phyloP scores from a whole-genome alignment of 2,113 vertebrate species.

The Myotis davidii region DNA sequence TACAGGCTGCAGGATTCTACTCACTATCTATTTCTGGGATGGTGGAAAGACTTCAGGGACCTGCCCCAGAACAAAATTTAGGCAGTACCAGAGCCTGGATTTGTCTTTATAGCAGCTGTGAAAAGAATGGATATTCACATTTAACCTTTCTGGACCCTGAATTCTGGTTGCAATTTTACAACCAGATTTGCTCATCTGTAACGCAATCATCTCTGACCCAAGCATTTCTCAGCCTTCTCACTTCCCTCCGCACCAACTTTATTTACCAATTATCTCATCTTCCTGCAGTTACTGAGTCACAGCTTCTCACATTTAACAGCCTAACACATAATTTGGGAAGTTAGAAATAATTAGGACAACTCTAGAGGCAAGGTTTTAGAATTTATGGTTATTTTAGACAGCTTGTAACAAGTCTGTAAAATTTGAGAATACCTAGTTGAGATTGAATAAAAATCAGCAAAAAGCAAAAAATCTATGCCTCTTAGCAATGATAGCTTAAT shows the following conservation, averaged over 20 bases:
- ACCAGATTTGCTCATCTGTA: not conserved
- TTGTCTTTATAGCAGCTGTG: not conserved
- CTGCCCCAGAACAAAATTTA: not conserved
- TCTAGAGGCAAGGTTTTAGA: not conserved
- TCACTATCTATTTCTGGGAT: not conserved
- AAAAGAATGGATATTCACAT: not conserved
- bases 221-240: not conserved
- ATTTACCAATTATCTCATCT: not conserved
- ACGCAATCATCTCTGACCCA: not conserved
- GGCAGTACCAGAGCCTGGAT: not conserved
- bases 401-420: not conserved
- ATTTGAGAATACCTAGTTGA: not conserved
- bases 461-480: not conserved
- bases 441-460: not conserved
- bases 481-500: not conserved
- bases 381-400: not conserved
- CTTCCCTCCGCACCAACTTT: not conserved
- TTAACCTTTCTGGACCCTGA: not conserved
- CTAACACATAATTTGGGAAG: not conserved
- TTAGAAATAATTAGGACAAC: constrained; percentile 6
- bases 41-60: not conserved
- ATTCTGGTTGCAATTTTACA: not conserved
- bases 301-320: constrained; percentile 16
- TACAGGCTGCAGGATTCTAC: not conserved
- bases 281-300: not conserved